A percentile compares a stretch with the other conserved stretches of the same genome.
Conservation (phyloP, 2,113 vertebrate species). For the Antennarius striatus region DNA sequence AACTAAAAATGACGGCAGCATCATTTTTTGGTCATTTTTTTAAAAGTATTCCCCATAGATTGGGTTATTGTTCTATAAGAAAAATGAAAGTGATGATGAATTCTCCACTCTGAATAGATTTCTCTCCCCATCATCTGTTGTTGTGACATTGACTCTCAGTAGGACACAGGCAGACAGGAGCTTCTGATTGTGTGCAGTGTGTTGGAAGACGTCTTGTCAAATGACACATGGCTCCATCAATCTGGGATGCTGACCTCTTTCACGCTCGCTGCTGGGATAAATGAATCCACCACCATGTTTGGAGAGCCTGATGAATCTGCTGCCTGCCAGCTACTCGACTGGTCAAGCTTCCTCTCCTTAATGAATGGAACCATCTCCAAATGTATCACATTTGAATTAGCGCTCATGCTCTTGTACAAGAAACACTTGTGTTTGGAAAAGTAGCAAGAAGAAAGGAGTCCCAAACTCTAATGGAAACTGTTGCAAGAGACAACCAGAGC, state of each 20-base stretch:
- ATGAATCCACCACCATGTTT: conserved; percentile 43
- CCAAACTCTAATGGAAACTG: conserved; percentile 37
- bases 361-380: conserved; percentile 34
- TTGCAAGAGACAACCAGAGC: conserved; percentile 33
- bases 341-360: conserved; percentile 21
- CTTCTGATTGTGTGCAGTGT: conserved; percentile 60
- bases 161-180: conserved; percentile 15
- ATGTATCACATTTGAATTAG: conserved; percentile 34
- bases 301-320: conserved; percentile 41
- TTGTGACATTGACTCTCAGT: conserved; percentile 42
- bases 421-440: conserved; percentile 25
- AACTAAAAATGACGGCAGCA: no score
- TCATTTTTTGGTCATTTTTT: no score
- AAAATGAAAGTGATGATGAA: conserved; percentile 44
- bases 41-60: not conserved
- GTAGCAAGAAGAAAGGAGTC: conserved; percentile 35
- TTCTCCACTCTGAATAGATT: conserved; percentile 27
- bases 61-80: conserved; percentile 20
- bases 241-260: conserved; percentile 60
- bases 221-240: conserved; percentile 71
- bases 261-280: conserved; percentile 19
- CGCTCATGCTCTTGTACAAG: conserved; percentile 17
- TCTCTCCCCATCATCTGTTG: conserved; percentile 1
- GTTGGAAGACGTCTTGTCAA: conserved; percentile 67
- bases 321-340: conserved; percentile 14